Evolutionary conservation across 92 coral and sea anemone genomes (phyloP), one percentile per base, ranked within the genome.

Genomic region (Parazoanthus atlanticus): DNA sequence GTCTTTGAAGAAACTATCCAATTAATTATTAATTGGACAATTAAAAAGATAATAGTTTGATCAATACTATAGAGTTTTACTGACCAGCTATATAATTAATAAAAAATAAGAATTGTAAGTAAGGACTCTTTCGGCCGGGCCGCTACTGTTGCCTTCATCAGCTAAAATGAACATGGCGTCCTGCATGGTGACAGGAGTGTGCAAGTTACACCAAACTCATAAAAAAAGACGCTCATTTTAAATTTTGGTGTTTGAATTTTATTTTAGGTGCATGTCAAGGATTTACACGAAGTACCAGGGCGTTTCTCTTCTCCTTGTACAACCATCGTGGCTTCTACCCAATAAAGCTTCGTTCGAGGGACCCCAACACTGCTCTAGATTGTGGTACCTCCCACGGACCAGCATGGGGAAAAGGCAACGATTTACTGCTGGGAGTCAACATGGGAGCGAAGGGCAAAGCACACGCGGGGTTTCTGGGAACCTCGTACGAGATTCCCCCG

Each of bases 241-340:
- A 61, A 1, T 23, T 23, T 56, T 56, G 23, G 6, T 61, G 0
- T 0, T 23, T 61, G 8, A 61, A 0, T 61, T 61, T 3, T 0
- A 21, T 23, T 61, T 61, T 33, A 80, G 84, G 67, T 4, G 86
- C 86, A 15, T 83, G 86, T 41, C 36, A 67, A 1, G 86, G 86
- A 15, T 41, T 83, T 9, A 83, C 86, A 6, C 33, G 74, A 26
- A 83, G 86, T 40, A 83, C 77, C 61, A 41, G 17, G 6, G 58
- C 86, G 12, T 83, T 83, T 70, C 7, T 83, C 5, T 83, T 83
- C 65, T 83, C 86, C 10, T 36, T 83, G 61, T 83, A 83, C 66
- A 83, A 83, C 47, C 36, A 83, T 8, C 75, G 86, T 13, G 86
- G 86, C n/a, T 83, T 83, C 65, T 25, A 83, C 56, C 86, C 86